Percentiles rank a stretch among this genome's conserved stretches.
Evolutionary conservation across 2,888 invertebrate genomes (phyloP).

Genomic region (Dugesia japonica): DNA sequence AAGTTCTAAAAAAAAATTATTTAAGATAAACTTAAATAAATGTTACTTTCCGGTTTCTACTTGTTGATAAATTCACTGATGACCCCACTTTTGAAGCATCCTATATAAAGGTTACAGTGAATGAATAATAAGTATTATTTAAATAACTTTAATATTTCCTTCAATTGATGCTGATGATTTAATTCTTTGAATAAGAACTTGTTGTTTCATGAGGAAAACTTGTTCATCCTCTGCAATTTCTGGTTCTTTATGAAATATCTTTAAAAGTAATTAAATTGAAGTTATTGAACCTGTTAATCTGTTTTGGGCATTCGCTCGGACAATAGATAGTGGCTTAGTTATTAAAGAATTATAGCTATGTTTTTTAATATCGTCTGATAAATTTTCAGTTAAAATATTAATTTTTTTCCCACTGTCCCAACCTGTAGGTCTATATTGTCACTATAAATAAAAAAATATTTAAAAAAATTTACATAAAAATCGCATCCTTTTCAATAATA

Average conservation of each 20-base stretch:
- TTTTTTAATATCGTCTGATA: constrained; percentile 52
- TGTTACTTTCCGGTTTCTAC: not conserved
- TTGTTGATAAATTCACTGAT: not conserved
- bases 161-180: not conserved
- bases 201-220: not conserved
- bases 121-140: no score
- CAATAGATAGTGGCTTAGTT: not conserved
- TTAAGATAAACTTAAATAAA: no score
- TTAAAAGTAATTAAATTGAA: no score
- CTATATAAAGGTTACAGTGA: no score
- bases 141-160: not conserved
- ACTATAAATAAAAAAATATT: not conserved
- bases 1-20: not conserved
- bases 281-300: not conserved
- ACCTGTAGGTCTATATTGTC: constrained; percentile 67
- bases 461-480: constrained; percentile 1
- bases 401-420: constrained; percentile 99
- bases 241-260: no score
- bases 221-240: not conserved
- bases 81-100: not conserved
- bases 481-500: constrained; percentile 81
- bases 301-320: not conserved
- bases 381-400: constrained; percentile 77
- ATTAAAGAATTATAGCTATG: not conserved
- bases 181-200: not conserved